phyloP scores from a whole-genome alignment of 2,888 invertebrate species.

The Calephelis perditalis region DNA sequence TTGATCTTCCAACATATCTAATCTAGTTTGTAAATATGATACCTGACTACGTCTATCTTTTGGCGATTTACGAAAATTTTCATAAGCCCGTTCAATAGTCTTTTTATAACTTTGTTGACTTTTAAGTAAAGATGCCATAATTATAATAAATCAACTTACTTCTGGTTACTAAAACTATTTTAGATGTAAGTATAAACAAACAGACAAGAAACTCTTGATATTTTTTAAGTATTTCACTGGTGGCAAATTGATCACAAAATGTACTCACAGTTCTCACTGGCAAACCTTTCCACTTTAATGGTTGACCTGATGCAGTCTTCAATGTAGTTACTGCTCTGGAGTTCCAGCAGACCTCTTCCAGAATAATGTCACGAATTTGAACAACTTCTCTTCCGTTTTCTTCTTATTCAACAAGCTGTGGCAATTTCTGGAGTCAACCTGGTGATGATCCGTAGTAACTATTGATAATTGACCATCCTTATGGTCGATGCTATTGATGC shows the following conservation, averaged over 20 bases:
- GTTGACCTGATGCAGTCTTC: background rate
- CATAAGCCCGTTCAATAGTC: constrained; percentile 6
- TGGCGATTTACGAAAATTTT: constrained; percentile 9
- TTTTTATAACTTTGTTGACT: constrained; percentile 5
- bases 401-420: background rate
- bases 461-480: too few species aligned
- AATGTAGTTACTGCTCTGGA: background rate
- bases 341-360: background rate
- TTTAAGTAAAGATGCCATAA: constrained; percentile 10
- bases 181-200: background rate
- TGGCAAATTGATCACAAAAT: constrained; percentile 1
- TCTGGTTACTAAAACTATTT: too few species aligned
- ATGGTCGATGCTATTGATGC: background rate
- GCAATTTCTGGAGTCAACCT: background rate
- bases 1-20: constrained; percentile 12
- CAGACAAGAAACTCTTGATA: background rate
- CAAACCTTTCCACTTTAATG: constrained; percentile 3
- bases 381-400: background rate
- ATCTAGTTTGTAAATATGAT: constrained; percentile 11
- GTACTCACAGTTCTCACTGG: constrained; percentile 16
- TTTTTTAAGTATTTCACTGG: background rate
- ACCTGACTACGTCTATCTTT: constrained; percentile 9
- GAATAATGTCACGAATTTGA: background rate
- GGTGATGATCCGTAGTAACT: background rate
- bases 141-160: background rate